A percentile compares a stretch with the other conserved stretches of the same genome.
Evolutionary conservation across 2,113 vertebrate genomes (phyloP).

Genomic region (Pelmatolapia mariae): DNA sequence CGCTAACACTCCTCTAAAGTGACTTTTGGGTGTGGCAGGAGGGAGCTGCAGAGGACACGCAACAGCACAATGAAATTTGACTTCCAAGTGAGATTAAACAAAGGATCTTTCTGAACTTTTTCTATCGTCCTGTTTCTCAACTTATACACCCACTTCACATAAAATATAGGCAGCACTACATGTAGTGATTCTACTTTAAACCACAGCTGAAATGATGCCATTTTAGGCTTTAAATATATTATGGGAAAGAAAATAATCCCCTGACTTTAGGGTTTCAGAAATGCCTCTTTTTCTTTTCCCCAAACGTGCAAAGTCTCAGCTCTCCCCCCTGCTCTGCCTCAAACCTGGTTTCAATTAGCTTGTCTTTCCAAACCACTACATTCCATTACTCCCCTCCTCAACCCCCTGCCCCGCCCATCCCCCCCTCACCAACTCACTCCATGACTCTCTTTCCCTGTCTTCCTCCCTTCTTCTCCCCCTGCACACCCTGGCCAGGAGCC

Average conservation of each 20-base stretch:
- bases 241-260: neutral
- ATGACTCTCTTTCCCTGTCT: slow-evolving; percentile 34
- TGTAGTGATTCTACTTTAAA: neutral
- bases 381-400: slow-evolving; percentile 74
- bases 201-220: neutral
- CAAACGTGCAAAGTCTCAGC: slow-evolving; percentile 39
- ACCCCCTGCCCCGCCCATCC: slow-evolving; percentile 16
- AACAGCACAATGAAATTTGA: slow-evolving; percentile 17
- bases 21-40: slow-evolving; percentile 69
- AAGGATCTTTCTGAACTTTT: neutral
- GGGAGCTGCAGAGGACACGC: slow-evolving; percentile 22
- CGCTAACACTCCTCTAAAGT: neutral
- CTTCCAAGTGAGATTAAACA: slow-evolving; percentile 10
- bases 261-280: neutral
- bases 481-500: slow-evolving; percentile 53
- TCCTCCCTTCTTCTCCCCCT: slow-evolving; percentile 7
- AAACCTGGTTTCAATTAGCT: slow-evolving; percentile 82
- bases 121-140: neutral
- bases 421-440: slow-evolving; percentile 21
- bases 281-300: slow-evolving; percentile 20
- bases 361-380: slow-evolving; percentile 82
- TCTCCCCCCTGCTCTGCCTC: slow-evolving; percentile 52
- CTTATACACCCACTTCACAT: neutral
- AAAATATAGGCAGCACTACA: neutral
- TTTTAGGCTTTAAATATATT: neutral